phyloP scores from a whole-genome alignment of 1,140 invertebrate genomes.

The Theocolax elegans region DNA sequence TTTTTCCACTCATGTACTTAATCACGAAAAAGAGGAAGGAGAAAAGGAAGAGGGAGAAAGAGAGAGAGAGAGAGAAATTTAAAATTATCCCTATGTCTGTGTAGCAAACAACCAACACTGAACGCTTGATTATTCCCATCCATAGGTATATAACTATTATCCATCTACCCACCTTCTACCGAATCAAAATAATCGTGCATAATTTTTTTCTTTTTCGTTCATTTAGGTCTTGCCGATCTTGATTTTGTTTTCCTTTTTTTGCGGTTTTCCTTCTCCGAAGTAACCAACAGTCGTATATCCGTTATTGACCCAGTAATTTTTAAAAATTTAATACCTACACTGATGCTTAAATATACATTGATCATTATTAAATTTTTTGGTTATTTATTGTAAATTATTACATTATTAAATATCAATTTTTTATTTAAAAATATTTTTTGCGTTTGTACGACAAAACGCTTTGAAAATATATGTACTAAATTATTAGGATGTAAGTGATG shows the following conservation, averaged over 20 bases:
- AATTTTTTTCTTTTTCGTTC: neutral
- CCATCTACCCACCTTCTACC: constrained; percentile 57
- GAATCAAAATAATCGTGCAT: constrained; percentile 59
- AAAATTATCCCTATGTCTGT: constrained; percentile 65
- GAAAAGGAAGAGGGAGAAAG: constrained; percentile 56
- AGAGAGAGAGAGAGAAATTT: constrained; percentile 37
- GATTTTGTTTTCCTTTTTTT: neutral
- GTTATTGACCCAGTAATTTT: neutral
- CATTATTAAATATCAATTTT: neutral
- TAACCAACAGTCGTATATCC: too few species aligned
- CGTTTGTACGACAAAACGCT: too few species aligned
- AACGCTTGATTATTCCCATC: constrained; percentile 63
- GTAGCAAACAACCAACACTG: constrained; percentile 57
- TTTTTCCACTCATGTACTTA: too few species aligned
- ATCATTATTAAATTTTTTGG: too few species aligned
- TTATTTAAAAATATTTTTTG: too few species aligned
- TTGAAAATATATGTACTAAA: too few species aligned
- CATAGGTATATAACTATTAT: constrained; percentile 63
- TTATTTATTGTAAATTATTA: too few species aligned
- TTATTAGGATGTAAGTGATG: constrained; percentile 49
- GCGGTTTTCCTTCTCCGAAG: neutral
- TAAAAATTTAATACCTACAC: neutral
- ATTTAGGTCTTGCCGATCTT: too few species aligned
- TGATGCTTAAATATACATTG: too few species aligned
- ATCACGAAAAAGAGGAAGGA: neutral